Conservation (phyloP, 2,113 vertebrate species). For the Brienomyrus brachyistius region DNA sequence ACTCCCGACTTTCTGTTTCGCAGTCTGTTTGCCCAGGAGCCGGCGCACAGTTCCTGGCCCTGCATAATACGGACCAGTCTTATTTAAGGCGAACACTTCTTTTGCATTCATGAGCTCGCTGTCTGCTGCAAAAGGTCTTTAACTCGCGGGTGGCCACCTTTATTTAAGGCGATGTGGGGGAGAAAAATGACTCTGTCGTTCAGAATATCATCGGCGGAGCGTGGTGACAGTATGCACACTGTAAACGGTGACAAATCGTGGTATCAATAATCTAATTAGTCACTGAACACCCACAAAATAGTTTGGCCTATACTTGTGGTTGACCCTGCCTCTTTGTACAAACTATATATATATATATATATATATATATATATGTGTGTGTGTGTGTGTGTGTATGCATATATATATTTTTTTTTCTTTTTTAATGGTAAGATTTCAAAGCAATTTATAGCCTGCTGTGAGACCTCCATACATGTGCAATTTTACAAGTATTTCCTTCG, state of each 20-base stretch:
- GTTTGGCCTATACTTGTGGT: neutral
- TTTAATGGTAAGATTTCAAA: slow-evolving; percentile 50
- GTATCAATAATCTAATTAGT: neutral
- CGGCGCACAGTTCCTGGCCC: neutral
- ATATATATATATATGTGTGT: neutral
- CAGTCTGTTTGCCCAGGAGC: neutral
- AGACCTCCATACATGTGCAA: slow-evolving; percentile 53
- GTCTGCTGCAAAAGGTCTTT: neutral
- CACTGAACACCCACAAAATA: neutral
- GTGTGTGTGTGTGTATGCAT: neutral
- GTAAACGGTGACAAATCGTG: neutral
- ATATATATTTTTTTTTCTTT: slow-evolving; percentile 30
- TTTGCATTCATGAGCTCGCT: neutral
- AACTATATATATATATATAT: neutral
- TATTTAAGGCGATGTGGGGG: neutral
- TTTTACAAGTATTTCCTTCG: slow-evolving; percentile 53
- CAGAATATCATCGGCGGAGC: neutral
- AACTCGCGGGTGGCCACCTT: neutral
- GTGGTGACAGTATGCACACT: neutral
- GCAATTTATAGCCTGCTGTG: slow-evolving; percentile 46
- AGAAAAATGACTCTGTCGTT: neutral
- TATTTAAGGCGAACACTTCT: neutral
- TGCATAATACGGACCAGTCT: neutral
- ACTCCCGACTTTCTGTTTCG: neutral
- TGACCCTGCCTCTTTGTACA: slow-evolving; percentile 12